phyloP scores from a whole-genome alignment of 2,797 vertebrate genomes.

The Microctenopoma stevenorrisi region DNA sequence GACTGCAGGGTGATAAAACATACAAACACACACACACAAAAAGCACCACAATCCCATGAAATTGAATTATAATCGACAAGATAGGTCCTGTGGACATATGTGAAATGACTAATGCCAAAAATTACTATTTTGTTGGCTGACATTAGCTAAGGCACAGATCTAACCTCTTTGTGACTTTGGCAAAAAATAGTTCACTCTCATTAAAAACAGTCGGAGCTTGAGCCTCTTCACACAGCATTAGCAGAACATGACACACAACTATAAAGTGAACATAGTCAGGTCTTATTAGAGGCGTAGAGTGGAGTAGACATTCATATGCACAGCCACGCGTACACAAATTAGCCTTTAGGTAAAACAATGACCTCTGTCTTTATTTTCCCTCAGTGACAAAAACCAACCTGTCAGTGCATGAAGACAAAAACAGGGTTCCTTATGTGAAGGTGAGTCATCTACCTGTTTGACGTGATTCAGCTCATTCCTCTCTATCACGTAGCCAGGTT shows the following conservation, averaged over 20 bases:
- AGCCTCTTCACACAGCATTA: constrained; percentile 4
- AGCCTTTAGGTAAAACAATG: constrained; percentile 29
- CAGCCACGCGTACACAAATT: constrained; percentile 12
- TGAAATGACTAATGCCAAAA: constrained; percentile 37
- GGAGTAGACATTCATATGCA: constrained; percentile 7
- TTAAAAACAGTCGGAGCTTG: constrained; percentile 11
- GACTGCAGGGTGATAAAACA: constrained; percentile 31
- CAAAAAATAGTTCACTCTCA: constrained; percentile 34
- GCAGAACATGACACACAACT: constrained; percentile 36
- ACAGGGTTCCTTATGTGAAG: constrained; percentile 96
- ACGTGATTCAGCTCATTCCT: constrained; percentile 16
- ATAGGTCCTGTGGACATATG: constrained; percentile 23
- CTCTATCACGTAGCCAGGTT: neutral
- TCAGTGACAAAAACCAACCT: constrained; percentile 95
- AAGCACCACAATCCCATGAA: constrained; percentile 9
- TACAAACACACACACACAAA: neutral
- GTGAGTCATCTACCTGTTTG: constrained; percentile 74
- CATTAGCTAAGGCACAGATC: neutral
- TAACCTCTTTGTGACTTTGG: constrained; percentile 37
- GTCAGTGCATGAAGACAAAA: constrained; percentile 95
- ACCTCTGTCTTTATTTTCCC: constrained; percentile 43
- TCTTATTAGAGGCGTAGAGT: constrained; percentile 33
- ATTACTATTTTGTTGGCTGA: constrained; percentile 6
- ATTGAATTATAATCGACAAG: constrained; percentile 38
- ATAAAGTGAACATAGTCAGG: constrained; percentile 25